Conservation (phyloP, 2,888 invertebrate species). For the Hemistola chrysoprasaria region DNA sequence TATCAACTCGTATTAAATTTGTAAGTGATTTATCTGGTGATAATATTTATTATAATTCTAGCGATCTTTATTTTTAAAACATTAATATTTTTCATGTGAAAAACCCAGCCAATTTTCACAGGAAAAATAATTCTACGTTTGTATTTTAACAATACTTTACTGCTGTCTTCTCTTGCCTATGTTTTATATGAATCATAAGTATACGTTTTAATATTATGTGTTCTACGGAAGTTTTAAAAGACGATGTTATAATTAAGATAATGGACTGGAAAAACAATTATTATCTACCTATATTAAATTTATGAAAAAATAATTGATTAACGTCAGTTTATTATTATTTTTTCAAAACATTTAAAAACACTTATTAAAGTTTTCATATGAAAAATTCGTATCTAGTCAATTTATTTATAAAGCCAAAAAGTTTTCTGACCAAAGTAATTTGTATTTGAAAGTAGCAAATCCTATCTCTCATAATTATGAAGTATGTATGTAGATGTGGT, state of each 20-base stretch:
- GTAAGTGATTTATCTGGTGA: conserved; percentile 32
- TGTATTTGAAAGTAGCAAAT: too few species aligned
- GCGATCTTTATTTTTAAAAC: background rate
- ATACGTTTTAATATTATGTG: too few species aligned
- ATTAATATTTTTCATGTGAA: conserved; percentile 51
- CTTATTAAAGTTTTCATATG: too few species aligned
- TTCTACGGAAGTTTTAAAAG: conserved; percentile 19
- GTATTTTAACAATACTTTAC: too few species aligned
- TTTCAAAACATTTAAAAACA: too few species aligned
- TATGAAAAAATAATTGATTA: too few species aligned
- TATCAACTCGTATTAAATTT: conserved; percentile 11
- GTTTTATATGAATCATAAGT: too few species aligned
- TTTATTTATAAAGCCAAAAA: conserved; percentile 21
- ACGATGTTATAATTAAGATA: conserved; percentile 38
- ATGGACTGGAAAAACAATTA: conserved; percentile 48
- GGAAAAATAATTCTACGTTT: conserved; percentile 46
- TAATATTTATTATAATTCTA: background rate
- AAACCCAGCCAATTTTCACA: conserved; percentile 66
- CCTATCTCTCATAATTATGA: background rate
- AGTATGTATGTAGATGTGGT: conserved; percentile 4
- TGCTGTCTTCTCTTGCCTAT: too few species aligned
- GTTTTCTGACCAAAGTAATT: conserved; percentile 15
- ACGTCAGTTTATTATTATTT: too few species aligned
- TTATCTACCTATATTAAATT: too few species aligned
- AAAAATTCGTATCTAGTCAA: too few species aligned